Base-by-base conservation (phyloP, 2,797 vertebrate species). In the Taeniopygia guttata region DNA sequence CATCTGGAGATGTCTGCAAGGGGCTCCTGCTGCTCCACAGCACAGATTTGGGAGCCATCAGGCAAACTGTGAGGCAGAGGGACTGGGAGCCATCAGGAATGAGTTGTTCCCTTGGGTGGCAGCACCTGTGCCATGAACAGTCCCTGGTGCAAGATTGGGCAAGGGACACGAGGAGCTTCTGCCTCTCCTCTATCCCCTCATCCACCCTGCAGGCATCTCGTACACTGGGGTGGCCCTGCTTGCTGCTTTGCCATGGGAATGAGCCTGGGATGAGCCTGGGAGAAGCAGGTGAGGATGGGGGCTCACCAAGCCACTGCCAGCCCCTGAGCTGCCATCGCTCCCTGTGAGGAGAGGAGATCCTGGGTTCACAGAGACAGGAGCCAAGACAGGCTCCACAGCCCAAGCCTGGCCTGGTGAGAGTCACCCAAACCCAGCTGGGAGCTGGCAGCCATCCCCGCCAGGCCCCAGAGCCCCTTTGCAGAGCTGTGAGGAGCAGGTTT, bases 121-220 rank as follows among this genome's bases (percentile, higher is more conserved):
- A 75, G 60, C 18, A 1, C 4, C 63, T 2, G 0, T 30, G 42
- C 54, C 2, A 0, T 8, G 38, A 30, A 14, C 9, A 38, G 51
- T 6, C 18, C 34, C n/a, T 0, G 1, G 11, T 10, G 40, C 32
- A 13, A 54, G 19, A 6, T 2, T 2, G 9, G 22, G 29, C 7
- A 9, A 38, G 49, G 69, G 34, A 38, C 25, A 3, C 3, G 32
- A 89, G 36, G 69, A 69, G 74, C n/a, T 29, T 56, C 48, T 90
- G 52, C 48, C 22, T 56, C 34, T 81, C 42, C 52, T 77, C 87
- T 26, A 14, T 1, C 26, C 58, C 29, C 15, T 54, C 10, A 10
- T 8, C 70, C 26, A 63, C 42, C 49, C 58, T 6, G 18, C 29
- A 60, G 76, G 36, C 60, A 36, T 27, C 68, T 59, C 52, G 64